Evolutionary conservation across 2,797 vertebrate species (phyloP), one percentile per base, ranked within the genome.

Genomic region (Macrochelys suwanniensis): DNA sequence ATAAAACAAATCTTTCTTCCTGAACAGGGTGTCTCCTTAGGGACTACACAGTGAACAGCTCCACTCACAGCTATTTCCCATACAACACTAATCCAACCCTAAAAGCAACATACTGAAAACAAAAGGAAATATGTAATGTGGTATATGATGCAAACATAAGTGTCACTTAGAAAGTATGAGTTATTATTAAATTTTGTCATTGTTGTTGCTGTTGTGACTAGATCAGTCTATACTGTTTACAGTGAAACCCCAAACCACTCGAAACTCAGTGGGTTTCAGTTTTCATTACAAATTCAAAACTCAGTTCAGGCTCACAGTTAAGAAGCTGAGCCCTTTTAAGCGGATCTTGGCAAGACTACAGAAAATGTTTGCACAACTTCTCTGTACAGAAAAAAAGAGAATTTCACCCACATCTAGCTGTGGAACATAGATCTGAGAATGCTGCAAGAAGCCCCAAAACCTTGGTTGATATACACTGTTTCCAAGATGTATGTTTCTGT

Each of bases 91-190:
- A 92, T 91, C 11, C 19, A 83, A 54, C 89, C 82, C 0, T 26
- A 80, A 82, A 89, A 96, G 59, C 59, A 94, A 91, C 57, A 82
- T 19, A 96, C 84, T 97, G 96, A 92, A 96, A 97, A 97, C 95
- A 93, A 95, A 93, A 95, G 95, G 95, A 94, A 96, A 81, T 92
- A 59, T 84, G 80, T 54, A 93, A 80, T 61, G 85, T 0, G 0
- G 92, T 87, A 96, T 82, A 97, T 94, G 93, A 96, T 31, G 92
- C 93, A 96, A 91, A 19, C 68, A 87, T 92, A n/a, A 10, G 56
- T 87, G 83, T 91, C 93, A 92, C 90, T 89, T 77, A 94, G 84
- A 95, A 96, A 85, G 37, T 92, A 56, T 93, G 88, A 97, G 83
- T 97, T 93, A 94, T 87, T 79, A 17, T 83, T 4, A 51, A 11